Conservation (phyloP, 1,140 invertebrate species). For the Papilio aristodemus region DNA sequence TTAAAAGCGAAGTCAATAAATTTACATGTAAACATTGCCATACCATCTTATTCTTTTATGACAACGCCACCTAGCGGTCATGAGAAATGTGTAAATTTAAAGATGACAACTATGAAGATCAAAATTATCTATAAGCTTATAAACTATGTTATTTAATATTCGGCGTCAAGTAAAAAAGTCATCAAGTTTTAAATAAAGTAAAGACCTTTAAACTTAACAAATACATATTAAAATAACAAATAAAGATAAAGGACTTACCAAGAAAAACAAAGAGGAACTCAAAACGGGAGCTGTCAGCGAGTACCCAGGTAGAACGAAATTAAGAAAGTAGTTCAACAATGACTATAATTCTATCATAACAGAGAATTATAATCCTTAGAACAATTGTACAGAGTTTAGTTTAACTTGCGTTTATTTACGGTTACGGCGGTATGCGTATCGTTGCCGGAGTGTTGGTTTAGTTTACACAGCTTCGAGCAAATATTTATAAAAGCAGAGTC, state of each 20-base stretch:
- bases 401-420: constrained; percentile 6
- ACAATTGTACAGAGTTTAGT: not conserved
- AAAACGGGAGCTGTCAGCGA: constrained; percentile 64
- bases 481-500: constrained; percentile 58
- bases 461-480: constrained; percentile 58
- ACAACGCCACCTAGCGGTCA: too few species aligned
- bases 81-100: too few species aligned
- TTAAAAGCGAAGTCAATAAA: too few species aligned
- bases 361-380: constrained; percentile 36
- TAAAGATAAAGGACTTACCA: constrained; percentile 53
- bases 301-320: constrained; percentile 46
- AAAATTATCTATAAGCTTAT: too few species aligned
- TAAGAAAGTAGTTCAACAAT: constrained; percentile 23
- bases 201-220: constrained; percentile 26
- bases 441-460: constrained; percentile 46
- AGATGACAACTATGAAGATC: too few species aligned
- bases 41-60: too few species aligned
- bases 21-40: too few species aligned
- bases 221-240: constrained; percentile 40
- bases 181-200: constrained; percentile 2
- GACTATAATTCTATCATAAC: not conserved
- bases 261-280: constrained; percentile 55
- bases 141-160: too few species aligned
- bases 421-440: constrained; percentile 34
- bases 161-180: not conserved